Conservation (phyloP, 2,888 invertebrate genomes). For the Harpalus rubripes region DNA sequence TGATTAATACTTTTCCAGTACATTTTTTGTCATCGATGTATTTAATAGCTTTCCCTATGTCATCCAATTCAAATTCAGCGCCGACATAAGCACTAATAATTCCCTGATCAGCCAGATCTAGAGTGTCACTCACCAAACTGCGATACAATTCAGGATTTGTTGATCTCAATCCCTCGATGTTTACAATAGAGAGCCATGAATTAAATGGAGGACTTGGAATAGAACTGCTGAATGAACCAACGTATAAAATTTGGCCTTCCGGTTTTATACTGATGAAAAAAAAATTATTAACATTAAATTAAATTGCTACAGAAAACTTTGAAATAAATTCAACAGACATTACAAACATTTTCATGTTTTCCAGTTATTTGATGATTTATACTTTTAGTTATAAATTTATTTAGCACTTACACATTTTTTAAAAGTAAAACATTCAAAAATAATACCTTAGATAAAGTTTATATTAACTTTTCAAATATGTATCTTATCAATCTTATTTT, state of each 20-base stretch:
- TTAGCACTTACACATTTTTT: too few species aligned
- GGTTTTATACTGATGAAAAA: conserved; percentile 77
- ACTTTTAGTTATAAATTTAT: too few species aligned
- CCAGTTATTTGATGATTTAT: too few species aligned
- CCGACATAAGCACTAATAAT: conserved; percentile 81
- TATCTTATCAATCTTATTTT: too few species aligned
- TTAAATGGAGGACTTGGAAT: conserved; percentile 74
- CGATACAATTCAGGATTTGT: conserved; percentile 80
- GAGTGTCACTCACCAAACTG: conserved; percentile 76
- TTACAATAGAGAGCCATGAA: conserved; percentile 73
- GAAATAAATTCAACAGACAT: too few species aligned
- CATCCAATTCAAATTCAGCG: conserved; percentile 79
- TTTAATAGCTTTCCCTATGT: conserved; percentile 82
- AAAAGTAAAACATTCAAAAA: too few species aligned
- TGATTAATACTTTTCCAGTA: conserved; percentile 13
- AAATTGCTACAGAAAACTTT: too few species aligned
- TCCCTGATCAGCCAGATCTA: conserved; percentile 82
- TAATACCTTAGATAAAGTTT: too few species aligned
- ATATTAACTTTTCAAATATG: too few species aligned
- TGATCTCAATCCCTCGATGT: conserved; percentile 74
- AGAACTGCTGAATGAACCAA: conserved; percentile 71
- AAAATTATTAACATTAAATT: not conserved
- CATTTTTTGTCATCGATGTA: conserved; percentile 80
- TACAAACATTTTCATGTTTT: too few species aligned
- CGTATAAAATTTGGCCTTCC: conserved; percentile 78